These are phyloP conservation scores for Recurvirostra avosetta DNA, from an alignment of 2,113 vertebrate species.

Conservation along the genomic window DNA sequence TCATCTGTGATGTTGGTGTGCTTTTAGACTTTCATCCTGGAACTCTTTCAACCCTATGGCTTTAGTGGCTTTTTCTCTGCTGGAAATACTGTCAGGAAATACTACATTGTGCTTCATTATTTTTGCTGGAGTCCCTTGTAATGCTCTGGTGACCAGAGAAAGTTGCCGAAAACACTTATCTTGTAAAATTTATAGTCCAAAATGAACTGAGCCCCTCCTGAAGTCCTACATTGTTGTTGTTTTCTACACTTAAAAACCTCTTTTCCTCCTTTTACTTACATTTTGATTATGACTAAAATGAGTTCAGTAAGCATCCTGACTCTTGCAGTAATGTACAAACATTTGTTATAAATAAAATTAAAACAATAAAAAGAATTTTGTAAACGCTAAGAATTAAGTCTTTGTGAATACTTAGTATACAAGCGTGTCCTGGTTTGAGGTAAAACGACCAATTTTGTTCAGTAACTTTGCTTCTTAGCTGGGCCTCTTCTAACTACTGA, in stretches of 20 bases:
- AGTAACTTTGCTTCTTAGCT: too few relatives aligned
- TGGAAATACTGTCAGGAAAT: neutral
- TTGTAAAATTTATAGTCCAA: neutral
- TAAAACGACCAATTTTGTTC: too few relatives aligned
- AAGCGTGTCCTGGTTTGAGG: too few relatives aligned
- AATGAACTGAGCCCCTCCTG: neutral
- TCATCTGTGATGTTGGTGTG: neutral
- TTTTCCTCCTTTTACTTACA: too few relatives aligned
- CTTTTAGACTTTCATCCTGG: neutral
- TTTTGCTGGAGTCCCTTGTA: constrained; percentile 10
- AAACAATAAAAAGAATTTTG: neutral
- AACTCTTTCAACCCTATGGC: neutral
- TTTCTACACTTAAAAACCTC: too few relatives aligned
- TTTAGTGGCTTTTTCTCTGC: neutral
- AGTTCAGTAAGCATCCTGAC: neutral
- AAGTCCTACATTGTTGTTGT: too few relatives aligned
- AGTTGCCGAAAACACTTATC: neutral
- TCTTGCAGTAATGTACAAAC: too few relatives aligned
- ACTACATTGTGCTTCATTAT: neutral
- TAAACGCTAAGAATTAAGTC: neutral
- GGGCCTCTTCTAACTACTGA: too few relatives aligned
- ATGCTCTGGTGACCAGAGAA: neutral
- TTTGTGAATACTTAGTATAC: neutral
- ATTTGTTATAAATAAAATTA: neutral
- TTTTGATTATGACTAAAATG: too few relatives aligned